Percentiles rank a stretch among this genome's conserved stretches.
Conservation (phyloP, 1,140 invertebrate genomes). For the Marisa cornuarietis region DNA sequence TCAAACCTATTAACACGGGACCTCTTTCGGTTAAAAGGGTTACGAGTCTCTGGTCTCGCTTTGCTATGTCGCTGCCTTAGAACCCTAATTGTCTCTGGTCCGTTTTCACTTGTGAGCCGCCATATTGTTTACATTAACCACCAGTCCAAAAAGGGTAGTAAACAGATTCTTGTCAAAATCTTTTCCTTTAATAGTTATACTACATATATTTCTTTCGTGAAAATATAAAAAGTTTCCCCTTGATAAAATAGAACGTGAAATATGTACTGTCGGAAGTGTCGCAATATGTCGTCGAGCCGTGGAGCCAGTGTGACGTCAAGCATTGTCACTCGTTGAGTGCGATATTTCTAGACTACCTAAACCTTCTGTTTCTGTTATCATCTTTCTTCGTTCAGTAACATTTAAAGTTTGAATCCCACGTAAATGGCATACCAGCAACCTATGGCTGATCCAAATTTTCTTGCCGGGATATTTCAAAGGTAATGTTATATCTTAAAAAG, state of each 20-base stretch:
- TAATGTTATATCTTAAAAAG: background rate
- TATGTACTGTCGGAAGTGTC: background rate
- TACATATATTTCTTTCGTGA: too few relatives aligned
- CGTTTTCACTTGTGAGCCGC: background rate
- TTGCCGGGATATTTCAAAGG: conserved; percentile 33
- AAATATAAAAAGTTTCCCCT: background rate
- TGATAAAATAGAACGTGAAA: background rate
- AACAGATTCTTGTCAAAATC: background rate
- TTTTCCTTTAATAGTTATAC: background rate
- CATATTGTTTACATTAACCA: conserved; percentile 28
- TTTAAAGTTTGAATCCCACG: conserved; percentile 14
- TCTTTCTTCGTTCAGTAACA: background rate
- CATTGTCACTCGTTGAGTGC: background rate
- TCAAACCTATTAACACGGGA: background rate
- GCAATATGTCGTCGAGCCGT: background rate
- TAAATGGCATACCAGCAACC: background rate
- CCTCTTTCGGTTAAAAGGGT: background rate
- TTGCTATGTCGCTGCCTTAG: background rate
- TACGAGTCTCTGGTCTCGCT: background rate
- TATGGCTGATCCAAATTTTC: conserved; percentile 30
- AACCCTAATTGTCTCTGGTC: background rate
- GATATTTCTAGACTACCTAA: conserved; percentile 12
- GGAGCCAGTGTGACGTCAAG: background rate
- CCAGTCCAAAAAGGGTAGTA: background rate
- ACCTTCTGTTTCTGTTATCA: conserved; percentile 19